Percentiles rank a stretch among this genome's conserved stretches.
Conservation (phyloP, 2,888 invertebrate genomes). For the Caenorhabditis panamensis region DNA sequence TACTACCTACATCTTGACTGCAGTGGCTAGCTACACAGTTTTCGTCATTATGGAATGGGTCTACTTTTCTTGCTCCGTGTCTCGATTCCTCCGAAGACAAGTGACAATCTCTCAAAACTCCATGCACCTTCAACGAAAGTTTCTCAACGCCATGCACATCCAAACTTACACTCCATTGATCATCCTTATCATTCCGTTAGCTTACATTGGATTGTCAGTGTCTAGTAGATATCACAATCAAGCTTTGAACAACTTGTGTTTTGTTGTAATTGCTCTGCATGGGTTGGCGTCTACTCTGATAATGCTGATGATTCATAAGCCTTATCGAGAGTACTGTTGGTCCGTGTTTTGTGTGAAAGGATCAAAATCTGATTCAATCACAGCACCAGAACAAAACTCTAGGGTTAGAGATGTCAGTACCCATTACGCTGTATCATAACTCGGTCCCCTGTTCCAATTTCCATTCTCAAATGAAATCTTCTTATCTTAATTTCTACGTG, state of each 20-base stretch:
- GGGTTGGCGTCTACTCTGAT: constrained; percentile 25
- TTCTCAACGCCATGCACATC: neutral
- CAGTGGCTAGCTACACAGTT: neutral
- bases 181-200: constrained; percentile 9
- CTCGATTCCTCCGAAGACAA: too few species aligned
- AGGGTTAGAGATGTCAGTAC: too few species aligned
- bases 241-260: constrained; percentile 32
- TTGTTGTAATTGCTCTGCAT: constrained; percentile 25
- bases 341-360: neutral
- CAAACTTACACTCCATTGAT: constrained; percentile 6
- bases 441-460: too few species aligned
- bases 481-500: too few species aligned
- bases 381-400: too few species aligned
- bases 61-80: too few species aligned
- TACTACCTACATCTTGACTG: neutral
- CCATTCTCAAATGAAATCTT: too few species aligned
- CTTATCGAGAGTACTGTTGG: constrained; percentile 24
- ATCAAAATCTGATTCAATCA: too few species aligned
- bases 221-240: constrained; percentile 17
- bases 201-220: constrained; percentile 13
- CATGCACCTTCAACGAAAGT: neutral
- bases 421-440: too few species aligned
- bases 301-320: constrained; percentile 38
- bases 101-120: constrained; percentile 4
- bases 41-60: neutral